A percentile compares a stretch with the other conserved stretches of the same genome.
These are phyloP conservation scores for Orientallactaga bullata DNA, from an alignment of 2,113 vertebrate genomes.

Conservation along the genomic window DNA sequence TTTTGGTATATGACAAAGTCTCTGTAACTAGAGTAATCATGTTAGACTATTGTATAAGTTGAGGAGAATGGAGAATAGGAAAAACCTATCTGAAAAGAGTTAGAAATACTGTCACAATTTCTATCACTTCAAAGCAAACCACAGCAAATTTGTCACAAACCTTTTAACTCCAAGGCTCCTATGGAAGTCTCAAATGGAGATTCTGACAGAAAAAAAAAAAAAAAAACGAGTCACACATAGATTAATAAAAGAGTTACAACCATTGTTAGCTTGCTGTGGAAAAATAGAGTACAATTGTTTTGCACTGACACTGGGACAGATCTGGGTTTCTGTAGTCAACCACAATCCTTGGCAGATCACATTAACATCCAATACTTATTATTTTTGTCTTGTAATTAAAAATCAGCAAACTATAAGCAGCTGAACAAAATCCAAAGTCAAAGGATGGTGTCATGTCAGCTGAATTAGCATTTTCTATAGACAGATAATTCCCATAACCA, in stretches of 20 bases:
- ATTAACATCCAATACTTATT: not conserved
- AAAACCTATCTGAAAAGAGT: not conserved
- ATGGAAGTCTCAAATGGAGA: not conserved
- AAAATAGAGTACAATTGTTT: slow-evolving; percentile 37
- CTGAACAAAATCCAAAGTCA: slow-evolving; percentile 42
- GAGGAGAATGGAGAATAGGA: not conserved
- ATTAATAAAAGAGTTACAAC: not conserved
- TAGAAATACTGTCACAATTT: slow-evolving; percentile 56
- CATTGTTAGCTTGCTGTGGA: not conserved
- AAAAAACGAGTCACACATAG: not conserved
- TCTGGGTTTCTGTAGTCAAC: not conserved
- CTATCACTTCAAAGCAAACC: slow-evolving; percentile 58
- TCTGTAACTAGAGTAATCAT: not conserved
- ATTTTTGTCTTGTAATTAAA: slow-evolving; percentile 28
- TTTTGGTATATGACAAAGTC: not conserved
- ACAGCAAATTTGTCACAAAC: not conserved
- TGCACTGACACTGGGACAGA: not conserved
- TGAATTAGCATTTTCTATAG: slow-evolving; percentile 13
- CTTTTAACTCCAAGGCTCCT: not conserved
- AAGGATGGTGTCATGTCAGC: slow-evolving; percentile 34
- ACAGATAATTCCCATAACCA: slow-evolving; percentile 51
- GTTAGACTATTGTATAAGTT: not conserved
- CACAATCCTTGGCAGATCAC: slow-evolving; percentile 14
- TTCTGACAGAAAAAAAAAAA: not conserved
- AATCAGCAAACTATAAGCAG: slow-evolving; percentile 22